Evolutionary conservation across 2,113 vertebrate genomes (phyloP).

Genomic region (Xenopus borealis): DNA sequence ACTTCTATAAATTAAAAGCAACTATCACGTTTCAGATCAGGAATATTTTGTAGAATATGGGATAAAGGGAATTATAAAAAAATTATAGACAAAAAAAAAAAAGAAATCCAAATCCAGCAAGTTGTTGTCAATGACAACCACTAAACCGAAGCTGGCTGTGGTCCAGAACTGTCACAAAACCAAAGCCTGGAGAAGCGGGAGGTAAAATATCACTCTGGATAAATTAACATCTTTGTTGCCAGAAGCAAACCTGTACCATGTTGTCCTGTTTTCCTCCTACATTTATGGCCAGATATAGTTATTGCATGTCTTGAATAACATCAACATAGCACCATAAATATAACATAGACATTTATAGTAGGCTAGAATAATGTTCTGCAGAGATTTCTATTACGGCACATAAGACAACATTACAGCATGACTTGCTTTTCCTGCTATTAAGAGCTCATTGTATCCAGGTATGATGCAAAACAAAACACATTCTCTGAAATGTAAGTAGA

Average conservation of each 20-base stretch:
- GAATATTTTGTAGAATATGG: conserved; percentile 9
- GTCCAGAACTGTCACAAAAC: conserved; percentile 32
- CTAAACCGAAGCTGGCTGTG: conserved; percentile 26
- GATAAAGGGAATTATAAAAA: too few relatives aligned
- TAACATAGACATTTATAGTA: background rate
- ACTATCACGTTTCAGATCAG: conserved; percentile 12
- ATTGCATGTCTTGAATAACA: background rate
- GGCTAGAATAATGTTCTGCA: background rate
- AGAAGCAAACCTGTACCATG: background rate
- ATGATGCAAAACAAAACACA: background rate
- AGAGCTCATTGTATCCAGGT: background rate
- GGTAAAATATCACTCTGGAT: conserved; percentile 11
- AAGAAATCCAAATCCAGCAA: conserved; percentile 17
- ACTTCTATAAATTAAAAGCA: conserved; percentile 14
- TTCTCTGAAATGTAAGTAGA: background rate
- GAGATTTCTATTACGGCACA: too few relatives aligned
- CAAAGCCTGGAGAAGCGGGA: conserved; percentile 13
- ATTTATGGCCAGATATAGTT: background rate
- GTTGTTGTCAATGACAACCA: conserved; percentile 35
- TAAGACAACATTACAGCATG: too few relatives aligned
- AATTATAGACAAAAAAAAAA: background rate
- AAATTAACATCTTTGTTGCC: conserved; percentile 23
- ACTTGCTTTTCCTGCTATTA: too few relatives aligned
- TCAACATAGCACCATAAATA: background rate
- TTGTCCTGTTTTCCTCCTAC: background rate